phyloP scores from a whole-genome alignment of 2,113 vertebrate genomes.

The Tragelaphus strepsiceros region DNA sequence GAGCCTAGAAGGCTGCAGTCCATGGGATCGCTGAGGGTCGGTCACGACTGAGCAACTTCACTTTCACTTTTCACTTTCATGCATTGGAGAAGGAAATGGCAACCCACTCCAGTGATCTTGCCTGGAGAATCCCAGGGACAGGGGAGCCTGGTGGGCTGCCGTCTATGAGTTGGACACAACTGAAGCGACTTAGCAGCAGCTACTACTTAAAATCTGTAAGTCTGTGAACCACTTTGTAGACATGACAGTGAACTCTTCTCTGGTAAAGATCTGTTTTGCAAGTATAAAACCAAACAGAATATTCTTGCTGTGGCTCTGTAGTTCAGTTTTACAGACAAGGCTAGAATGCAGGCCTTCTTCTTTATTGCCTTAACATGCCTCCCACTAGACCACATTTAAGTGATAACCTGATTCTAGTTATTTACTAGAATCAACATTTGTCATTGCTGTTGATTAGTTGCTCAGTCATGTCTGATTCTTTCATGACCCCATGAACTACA shows the following conservation, averaged over 20 bases:
- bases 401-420: background rate
- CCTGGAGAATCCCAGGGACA: too few relatives aligned
- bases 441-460: background rate
- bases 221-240: background rate
- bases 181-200: too few relatives aligned
- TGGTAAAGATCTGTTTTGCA: background rate
- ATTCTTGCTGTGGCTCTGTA: background rate
- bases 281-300: background rate
- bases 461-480: background rate
- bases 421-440: background rate
- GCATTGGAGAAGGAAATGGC: too few relatives aligned
- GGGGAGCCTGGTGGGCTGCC: too few relatives aligned
- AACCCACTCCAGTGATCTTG: too few relatives aligned
- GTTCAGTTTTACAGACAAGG: background rate
- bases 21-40: too few relatives aligned
- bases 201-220: background rate
- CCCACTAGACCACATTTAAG: background rate
- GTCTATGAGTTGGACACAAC: too few relatives aligned
- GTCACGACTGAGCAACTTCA: rapidly evolving
- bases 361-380: background rate
- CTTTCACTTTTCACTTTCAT: too few relatives aligned
- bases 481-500: background rate
- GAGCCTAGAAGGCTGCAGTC: too few relatives aligned
- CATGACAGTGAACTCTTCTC: background rate
- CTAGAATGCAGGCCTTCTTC: background rate